These are phyloP conservation scores for Campoletis sonorensis DNA, from an alignment of 1,140 invertebrate species.

Conservation along the genomic window DNA sequence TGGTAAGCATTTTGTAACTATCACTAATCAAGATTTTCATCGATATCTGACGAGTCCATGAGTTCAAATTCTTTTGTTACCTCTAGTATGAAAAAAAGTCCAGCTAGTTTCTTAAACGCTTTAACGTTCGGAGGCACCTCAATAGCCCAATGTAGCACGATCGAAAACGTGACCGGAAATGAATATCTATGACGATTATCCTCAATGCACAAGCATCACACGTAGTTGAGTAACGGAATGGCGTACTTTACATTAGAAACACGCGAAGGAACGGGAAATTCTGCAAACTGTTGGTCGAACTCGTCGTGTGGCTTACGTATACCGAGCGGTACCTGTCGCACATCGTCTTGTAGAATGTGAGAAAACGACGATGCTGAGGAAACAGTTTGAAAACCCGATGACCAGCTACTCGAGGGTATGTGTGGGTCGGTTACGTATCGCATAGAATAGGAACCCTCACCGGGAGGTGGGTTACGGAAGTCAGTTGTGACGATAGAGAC, in stretches of 20 bases:
- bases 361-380: not conserved
- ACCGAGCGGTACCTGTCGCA: slow-evolving; percentile 57
- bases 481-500: slow-evolving; percentile 49
- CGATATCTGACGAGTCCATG: too few relatives aligned
- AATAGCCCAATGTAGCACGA: not conserved
- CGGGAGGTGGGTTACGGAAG: not conserved
- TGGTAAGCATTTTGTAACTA: too few relatives aligned
- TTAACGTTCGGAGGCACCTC: not conserved
- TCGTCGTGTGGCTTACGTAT: slow-evolving; percentile 40
- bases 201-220: not conserved
- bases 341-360: not conserved
- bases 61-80: too few relatives aligned
- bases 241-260: not conserved
- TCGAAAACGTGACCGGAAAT: slow-evolving; percentile 16
- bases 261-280: slow-evolving; percentile 9
- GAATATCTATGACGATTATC: slow-evolving; percentile 7
- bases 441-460: slow-evolving; percentile 55
- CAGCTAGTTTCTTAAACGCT: not conserved
- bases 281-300: slow-evolving; percentile 31
- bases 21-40: too few relatives aligned
- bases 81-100: too few relatives aligned
- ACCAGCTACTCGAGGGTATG: slow-evolving; percentile 13
- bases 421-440: slow-evolving; percentile 20
- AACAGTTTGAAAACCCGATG: slow-evolving; percentile 33
- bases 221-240: not conserved